phyloP scores from a whole-genome alignment of 37 sponge, comb jelly and placozoan species.

The Mnemiopsis leidyi region DNA sequence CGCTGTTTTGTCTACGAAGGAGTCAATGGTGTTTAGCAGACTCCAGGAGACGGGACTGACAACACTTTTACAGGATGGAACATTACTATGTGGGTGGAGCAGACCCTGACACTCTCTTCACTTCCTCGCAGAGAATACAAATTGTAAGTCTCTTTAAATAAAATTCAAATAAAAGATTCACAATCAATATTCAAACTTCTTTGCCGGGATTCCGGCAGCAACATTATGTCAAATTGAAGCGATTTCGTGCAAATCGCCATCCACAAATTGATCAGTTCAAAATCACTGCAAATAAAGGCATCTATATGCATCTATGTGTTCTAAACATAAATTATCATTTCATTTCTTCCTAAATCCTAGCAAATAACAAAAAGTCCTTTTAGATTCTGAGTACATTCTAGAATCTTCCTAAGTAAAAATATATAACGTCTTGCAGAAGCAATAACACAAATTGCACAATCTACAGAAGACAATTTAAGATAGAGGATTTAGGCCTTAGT shows the following conservation, averaged over 20 bases:
- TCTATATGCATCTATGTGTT: too few relatives aligned
- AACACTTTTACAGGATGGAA: conserved; percentile 23
- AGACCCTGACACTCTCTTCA: neutral
- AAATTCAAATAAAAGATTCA: neutral
- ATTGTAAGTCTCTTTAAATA: conserved; percentile 18
- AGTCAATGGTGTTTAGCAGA: too few relatives aligned
- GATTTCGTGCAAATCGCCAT: neutral
- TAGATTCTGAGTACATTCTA: neutral
- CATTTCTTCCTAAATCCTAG: neutral
- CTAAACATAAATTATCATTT: neutral
- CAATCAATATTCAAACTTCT: neutral
- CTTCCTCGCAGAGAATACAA: conserved; percentile 5
- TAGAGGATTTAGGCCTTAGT: too few relatives aligned
- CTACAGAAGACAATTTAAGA: too few relatives aligned
- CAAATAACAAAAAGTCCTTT: neutral
- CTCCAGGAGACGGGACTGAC: too few relatives aligned
- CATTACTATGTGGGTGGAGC: neutral
- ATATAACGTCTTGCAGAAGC: neutral
- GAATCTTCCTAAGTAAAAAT: neutral
- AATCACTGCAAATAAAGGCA: neutral
- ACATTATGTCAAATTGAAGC: too few relatives aligned
- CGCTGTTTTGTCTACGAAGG: too few relatives aligned
- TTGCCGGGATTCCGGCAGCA: neutral
- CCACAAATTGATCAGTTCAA: neutral
- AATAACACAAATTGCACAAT: too few relatives aligned